phyloP scores from a whole-genome alignment of 2,888 invertebrate genomes.

The Melanophora roralis region DNA sequence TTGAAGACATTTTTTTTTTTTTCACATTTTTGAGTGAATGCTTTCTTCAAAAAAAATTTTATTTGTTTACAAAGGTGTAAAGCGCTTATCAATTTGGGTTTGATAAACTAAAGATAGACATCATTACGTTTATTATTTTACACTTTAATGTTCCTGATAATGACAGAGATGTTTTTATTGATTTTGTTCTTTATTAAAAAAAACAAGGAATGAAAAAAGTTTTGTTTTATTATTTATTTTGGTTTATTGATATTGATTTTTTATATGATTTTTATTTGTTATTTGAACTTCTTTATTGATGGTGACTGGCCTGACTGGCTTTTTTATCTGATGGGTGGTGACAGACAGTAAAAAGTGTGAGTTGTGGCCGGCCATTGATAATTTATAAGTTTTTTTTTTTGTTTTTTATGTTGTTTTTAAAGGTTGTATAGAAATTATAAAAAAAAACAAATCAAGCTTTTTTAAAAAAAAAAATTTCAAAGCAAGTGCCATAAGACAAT shows the following conservation, averaged over 20 bases:
- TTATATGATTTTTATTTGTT: not conserved
- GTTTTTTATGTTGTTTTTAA: not conserved
- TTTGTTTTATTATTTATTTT: constrained; percentile 15
- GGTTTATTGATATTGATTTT: constrained; percentile 1
- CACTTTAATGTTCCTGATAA: constrained; percentile 23
- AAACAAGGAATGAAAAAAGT: not conserved
- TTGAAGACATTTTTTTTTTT: too few relatives aligned
- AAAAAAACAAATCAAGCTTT: not conserved
- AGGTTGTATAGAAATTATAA: constrained; percentile 20
- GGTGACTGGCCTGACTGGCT: not conserved
- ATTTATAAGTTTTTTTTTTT: not conserved
- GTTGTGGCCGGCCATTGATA: not conserved
- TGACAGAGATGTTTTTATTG: not conserved
- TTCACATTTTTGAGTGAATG: constrained; percentile 50
- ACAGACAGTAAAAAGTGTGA: not conserved
- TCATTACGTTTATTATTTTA: constrained; percentile 22
- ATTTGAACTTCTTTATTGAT: constrained; percentile 6
- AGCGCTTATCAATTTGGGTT: constrained; percentile 52
- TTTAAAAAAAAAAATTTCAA: too few relatives aligned
- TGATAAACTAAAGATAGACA: not conserved
- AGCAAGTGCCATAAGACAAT: not conserved
- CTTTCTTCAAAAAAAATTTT: constrained; percentile 22
- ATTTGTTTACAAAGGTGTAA: constrained; percentile 53
- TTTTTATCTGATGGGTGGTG: not conserved
- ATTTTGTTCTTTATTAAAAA: not conserved